Conservation (phyloP, 1,140 invertebrate genomes). For the Propsilocerus akamusi region DNA sequence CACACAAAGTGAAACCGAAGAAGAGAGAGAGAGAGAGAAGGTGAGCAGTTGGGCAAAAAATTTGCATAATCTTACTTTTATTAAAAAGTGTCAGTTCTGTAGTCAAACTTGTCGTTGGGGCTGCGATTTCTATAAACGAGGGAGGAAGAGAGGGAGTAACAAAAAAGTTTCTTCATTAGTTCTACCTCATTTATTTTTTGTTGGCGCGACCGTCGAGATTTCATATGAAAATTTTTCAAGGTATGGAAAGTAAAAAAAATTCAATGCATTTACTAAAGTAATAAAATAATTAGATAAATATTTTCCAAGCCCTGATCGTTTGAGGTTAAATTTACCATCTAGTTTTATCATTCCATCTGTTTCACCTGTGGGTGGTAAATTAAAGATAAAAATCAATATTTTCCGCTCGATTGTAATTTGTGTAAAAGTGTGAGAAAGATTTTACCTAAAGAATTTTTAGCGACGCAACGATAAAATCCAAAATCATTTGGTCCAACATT, state of each 20-base stretch:
- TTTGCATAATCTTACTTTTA: background rate
- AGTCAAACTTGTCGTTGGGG: background rate
- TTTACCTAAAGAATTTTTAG: constrained; percentile 74
- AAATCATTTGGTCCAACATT: constrained; percentile 61
- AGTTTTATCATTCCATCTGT: constrained; percentile 84
- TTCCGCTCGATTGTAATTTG: background rate
- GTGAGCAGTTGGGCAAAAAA: background rate
- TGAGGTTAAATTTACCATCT: constrained; percentile 66
- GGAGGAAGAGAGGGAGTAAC: background rate
- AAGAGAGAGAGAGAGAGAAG: background rate
- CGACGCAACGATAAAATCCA: constrained; percentile 79
- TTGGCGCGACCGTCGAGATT: too few relatives aligned
- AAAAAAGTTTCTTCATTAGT: constrained; percentile 3
- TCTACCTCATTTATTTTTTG: constrained; percentile 1
- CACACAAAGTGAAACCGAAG: background rate
- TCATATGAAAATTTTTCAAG: too few relatives aligned
- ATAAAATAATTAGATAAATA: too few relatives aligned
- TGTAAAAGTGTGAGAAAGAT: too few relatives aligned
- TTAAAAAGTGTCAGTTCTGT: background rate
- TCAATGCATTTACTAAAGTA: too few relatives aligned
- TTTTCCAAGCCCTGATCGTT: too few relatives aligned
- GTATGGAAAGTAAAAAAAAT: too few relatives aligned
- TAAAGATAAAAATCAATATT: constrained; percentile 1
- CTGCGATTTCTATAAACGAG: background rate
- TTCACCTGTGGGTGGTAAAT: constrained; percentile 22